Evolutionary conservation across 2,113 vertebrate genomes (phyloP), one percentile per base, ranked within the genome.

Genomic region (Osmerus eperlanus): DNA sequence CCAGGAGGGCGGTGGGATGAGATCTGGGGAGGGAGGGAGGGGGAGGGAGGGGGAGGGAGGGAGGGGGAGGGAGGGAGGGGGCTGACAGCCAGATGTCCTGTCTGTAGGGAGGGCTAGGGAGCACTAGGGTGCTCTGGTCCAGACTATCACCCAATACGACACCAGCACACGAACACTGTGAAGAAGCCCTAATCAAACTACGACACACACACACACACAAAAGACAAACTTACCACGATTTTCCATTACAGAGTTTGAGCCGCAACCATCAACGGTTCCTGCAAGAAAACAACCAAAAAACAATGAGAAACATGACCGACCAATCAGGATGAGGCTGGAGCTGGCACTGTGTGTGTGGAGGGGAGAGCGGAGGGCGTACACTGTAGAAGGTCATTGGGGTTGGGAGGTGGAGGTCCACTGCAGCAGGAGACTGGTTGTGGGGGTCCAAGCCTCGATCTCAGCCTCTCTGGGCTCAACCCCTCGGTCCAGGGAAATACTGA

Each of bases 171-270:
- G 80, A 83, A 65, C 1, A 23, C 16, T 18, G 47, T n/a, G 36
- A 41, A 51, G 18, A 59, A 62, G 32, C 32, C 32, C 32, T 36
- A 6, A 13, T 72, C 68, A 69, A 82, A 83, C 80, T 84, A 52
- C 47, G 79, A 61, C 28, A 82, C 70, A 81, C 52, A 71, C 73
- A 79, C 3, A 1, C 75, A 54, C 54, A 72, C 75, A 52, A 68
- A 75, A 68, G 67, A 8, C 41, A 60, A 80, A 91, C 92, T 91
- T 84, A 92, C 92, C 92, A 80, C 80, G 89, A 90, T 91, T 91
- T 91, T 93, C 92, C 92, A 93, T 93, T 84, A 93, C 91, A 90
- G 87, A 87, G 85, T 84, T 83, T 84, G 87, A 88, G 82, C 87
- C 83, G 69, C 80, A 85, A 66, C 85, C 74, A 78, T 86, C 85